Conservation (phyloP, 1,140 invertebrate genomes). For the Lepidurus packardi region DNA sequence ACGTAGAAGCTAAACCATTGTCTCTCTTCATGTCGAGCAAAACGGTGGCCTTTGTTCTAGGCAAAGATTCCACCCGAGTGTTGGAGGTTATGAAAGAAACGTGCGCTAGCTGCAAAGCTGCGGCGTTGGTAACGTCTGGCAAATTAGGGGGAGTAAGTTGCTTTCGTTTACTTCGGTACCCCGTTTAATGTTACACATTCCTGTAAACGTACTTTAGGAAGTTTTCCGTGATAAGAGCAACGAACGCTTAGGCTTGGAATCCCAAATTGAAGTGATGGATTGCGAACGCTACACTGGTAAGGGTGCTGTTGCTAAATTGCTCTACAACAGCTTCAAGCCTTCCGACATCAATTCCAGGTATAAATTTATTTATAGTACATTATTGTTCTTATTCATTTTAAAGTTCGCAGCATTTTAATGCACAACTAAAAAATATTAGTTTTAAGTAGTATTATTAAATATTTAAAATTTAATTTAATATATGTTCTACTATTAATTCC, state of each 20-base stretch:
- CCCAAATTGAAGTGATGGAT: slow-evolving; percentile 29
- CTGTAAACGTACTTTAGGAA: not conserved
- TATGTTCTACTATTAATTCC: too few species aligned
- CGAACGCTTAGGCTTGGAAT: slow-evolving; percentile 33
- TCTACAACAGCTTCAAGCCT: slow-evolving; percentile 32
- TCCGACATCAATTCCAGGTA: slow-evolving; percentile 30
- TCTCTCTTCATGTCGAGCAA: slow-evolving; percentile 24
- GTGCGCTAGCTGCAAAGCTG: slow-evolving; percentile 26
- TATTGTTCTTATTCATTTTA: not conserved
- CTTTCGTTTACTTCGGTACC: not conserved
- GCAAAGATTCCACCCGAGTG: slow-evolving; percentile 28
- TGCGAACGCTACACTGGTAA: slow-evolving; percentile 33
- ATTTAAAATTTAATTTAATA: too few species aligned
- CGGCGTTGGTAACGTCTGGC: slow-evolving; percentile 29
- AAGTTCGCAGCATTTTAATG: not conserved
- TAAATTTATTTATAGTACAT: too few species aligned
- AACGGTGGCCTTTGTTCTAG: slow-evolving; percentile 27
- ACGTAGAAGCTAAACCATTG: slow-evolving; percentile 24
- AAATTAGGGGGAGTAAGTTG: slow-evolving; percentile 27
- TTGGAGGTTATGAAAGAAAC: slow-evolving; percentile 26
- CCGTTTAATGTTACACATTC: not conserved
- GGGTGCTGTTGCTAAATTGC: slow-evolving; percentile 18
- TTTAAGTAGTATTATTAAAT: too few species aligned
- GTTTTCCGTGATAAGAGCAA: slow-evolving; percentile 31
- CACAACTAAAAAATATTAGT: too few species aligned